Base-by-base conservation (phyloP, 2,888 invertebrate species). In the Sinohyriopsis cumingii region DNA sequence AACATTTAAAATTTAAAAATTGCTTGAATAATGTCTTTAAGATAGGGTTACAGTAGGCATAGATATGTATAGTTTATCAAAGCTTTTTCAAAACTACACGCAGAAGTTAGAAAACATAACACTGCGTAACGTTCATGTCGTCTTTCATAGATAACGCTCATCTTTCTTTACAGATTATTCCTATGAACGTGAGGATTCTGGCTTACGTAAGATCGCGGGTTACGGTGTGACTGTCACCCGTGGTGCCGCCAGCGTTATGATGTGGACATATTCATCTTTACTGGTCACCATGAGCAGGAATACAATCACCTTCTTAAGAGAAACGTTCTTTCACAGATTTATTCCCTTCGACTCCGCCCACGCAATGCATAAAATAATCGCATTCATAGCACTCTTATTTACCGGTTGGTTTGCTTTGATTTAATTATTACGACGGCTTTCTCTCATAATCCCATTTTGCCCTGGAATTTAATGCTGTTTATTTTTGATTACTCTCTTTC, bases 201-300 rank as follows among this genome's bases (percentile, higher is more conserved):
- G 93, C 19, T 86, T 93, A 24, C 87, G 93, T 59, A 90, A 91
- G 69, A 91, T 93, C 76, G 92, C 92, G n/a, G 93, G 93, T 12
- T 91, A 91, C 80, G 93, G 93, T 55, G 92, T 93, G 7, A 91
- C 92, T 6, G 83, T 93, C 56, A 92, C 93, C 3, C 88, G 93
- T 79, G 93, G 93, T 22, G 92, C 93, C 1, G 93, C 93, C 6
- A 93, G 93, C 55, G 93, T 92, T 15, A 92, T 93, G 91, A 93
- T 93, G 92, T 93, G 93, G 83, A 91, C 92, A 24, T 93, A 92
- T 85, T 91, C 92, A 5, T 90, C 92, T 5, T 87, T 93, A 18
- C 87, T 93, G 57, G 84, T 93, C 3, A 93, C 93, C 9, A 93
- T 93, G 93, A 93, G 93, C 79, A 90, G 92, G 63, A 93, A 93